phyloP scores from a whole-genome alignment of 2,888 invertebrate species.

The Terebella lapidaria region DNA sequence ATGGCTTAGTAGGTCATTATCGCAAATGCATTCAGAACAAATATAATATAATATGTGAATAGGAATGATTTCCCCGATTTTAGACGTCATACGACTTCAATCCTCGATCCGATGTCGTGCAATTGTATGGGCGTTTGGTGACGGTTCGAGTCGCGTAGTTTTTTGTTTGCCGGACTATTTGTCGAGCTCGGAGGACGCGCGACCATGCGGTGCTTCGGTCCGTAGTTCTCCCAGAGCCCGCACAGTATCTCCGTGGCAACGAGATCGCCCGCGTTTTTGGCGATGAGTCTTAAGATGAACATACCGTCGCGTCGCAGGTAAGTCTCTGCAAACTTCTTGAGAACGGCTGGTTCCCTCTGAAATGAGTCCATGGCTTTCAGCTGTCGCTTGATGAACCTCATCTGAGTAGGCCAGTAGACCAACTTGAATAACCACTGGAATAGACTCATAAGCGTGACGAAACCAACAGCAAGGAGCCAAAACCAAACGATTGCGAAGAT shows the following conservation, averaged over 20 bases:
- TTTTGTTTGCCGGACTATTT: neutral
- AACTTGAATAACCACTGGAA: constrained; percentile 47
- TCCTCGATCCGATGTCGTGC: neutral
- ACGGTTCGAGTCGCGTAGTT: neutral
- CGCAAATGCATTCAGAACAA: too few relatives aligned
- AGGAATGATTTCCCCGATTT: too few relatives aligned
- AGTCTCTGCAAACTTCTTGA: constrained; percentile 39
- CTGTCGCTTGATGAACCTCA: constrained; percentile 15
- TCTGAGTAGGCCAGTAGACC: constrained; percentile 13
- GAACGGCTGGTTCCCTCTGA: constrained; percentile 23
- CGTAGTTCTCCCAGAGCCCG: constrained; percentile 39
- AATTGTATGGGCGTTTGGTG: neutral
- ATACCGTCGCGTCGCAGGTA: constrained; percentile 49
- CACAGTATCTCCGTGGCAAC: constrained; percentile 39
- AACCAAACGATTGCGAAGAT: constrained; percentile 55
- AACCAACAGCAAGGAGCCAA: constrained; percentile 13
- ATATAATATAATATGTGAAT: too few relatives aligned
- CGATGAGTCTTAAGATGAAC: constrained; percentile 45
- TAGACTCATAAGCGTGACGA: constrained; percentile 50
- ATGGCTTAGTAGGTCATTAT: too few relatives aligned
- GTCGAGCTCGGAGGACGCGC: neutral
- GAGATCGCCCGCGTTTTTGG: constrained; percentile 48
- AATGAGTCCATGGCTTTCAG: constrained; percentile 28
- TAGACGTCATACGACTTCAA: too few relatives aligned
- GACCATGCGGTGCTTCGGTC: constrained; percentile 22